Percentiles rank a stretch among this genome's conserved stretches.
phyloP scores from a whole-genome alignment of 2,113 vertebrate genomes.

The Mirza zaza region DNA sequence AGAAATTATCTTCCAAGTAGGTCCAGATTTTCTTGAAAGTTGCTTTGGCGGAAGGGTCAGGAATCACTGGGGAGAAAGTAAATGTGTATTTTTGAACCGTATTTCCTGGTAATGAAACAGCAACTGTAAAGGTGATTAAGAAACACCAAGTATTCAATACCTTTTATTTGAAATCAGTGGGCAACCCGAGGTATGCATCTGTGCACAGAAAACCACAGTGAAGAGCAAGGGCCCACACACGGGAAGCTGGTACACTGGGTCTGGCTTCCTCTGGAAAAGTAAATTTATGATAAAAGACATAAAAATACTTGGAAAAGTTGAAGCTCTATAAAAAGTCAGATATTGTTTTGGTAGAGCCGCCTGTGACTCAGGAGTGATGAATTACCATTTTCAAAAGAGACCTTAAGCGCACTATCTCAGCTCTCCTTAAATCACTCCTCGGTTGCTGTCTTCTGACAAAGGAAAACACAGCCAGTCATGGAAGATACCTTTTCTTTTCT shows the following conservation, averaged over 20 bases:
- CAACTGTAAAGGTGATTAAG: not conserved
- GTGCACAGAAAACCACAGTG: fast-evolving
- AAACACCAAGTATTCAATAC: not conserved
- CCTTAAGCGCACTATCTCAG: not conserved
- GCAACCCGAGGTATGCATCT: fast-evolving
- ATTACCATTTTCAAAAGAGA: not conserved
- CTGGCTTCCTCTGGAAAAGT: not conserved
- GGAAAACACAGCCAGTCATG: not conserved
- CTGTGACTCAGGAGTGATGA: not conserved
- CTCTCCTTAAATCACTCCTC: not conserved
- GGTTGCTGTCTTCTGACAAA: not conserved
- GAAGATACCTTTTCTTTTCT: not conserved
- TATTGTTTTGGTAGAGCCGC: not conserved
- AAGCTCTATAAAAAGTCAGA: not conserved
- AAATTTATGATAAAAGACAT: not conserved
- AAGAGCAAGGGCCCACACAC: fast-evolving
- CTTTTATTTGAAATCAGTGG: not conserved
- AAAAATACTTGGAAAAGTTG: not conserved
- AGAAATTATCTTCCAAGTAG: not conserved
- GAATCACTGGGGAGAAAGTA: not conserved
- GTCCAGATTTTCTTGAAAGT: not conserved
- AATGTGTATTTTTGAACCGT: not conserved
- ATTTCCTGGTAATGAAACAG: not conserved
- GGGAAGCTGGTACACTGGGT: not conserved
- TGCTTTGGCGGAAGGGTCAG: not conserved